phyloP scores from a whole-genome alignment of 2,888 invertebrate genomes.

The Leuctra nigra region DNA sequence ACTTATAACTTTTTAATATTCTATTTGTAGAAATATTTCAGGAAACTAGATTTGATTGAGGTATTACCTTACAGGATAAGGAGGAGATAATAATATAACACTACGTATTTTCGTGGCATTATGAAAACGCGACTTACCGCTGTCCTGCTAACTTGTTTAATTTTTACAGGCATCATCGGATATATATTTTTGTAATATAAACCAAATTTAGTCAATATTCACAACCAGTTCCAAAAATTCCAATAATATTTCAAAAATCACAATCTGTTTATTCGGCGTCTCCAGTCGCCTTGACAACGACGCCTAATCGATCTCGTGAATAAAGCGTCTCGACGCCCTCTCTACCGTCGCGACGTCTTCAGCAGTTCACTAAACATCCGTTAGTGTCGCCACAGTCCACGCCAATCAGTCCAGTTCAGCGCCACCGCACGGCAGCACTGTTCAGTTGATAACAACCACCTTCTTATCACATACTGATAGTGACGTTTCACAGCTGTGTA shows the following conservation, averaged over 20 bases:
- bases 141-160: conserved; percentile 12
- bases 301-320: not conserved
- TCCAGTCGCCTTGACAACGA: not conserved
- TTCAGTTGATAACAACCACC: not conserved
- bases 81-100: no score
- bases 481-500: not conserved
- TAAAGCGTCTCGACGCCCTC: not conserved
- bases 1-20: no score
- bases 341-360: conserved; percentile 2
- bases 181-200: not conserved
- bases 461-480: conserved; percentile 13
- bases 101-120: not conserved
- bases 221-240: not conserved
- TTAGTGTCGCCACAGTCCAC: not conserved
- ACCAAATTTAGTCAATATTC: not conserved
- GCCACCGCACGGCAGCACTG: conserved; percentile 8
- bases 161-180: not conserved
- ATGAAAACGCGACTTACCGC: not conserved
- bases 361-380: not conserved
- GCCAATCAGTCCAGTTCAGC: not conserved
- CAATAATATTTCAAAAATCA: not conserved
- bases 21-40: no score
- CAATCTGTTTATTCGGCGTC: not conserved
- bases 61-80: no score
- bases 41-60: no score